Evolutionary conservation across 2,888 invertebrate genomes (phyloP), one percentile per base, ranked within the genome.

Genomic region (Dendrolimus pini): DNA sequence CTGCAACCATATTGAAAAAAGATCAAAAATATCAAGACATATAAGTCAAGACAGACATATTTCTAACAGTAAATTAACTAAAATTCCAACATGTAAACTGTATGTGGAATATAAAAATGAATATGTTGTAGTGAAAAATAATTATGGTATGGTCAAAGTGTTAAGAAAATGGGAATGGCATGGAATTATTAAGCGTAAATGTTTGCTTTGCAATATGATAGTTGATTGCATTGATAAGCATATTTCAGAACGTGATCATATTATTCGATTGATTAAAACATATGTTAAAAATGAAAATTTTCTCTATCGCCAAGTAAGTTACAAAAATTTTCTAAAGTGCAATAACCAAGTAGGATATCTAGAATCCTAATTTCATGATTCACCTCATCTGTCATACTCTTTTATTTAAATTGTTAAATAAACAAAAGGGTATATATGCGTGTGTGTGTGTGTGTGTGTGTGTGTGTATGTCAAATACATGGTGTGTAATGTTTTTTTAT

Each of bases 121-220:
- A 30, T 30, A 30, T 30, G 30, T 30, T 30, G 30, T 30, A 0
- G 30, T 30, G 30, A 30, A 30, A 30, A 30, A 30, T 30, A 30
- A 30, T 30, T 30, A 30, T 47, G 12, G 9, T 47, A 47, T 9
- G 47, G 8, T 12, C 12, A 9, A 47, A 6, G 12, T 47, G 0
- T 47, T 85, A 7, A 68, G 63, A 8, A 67, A 63, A 9, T 56
- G 65, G 0, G 70, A 79, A 60, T 85, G 85, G 85, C 73, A 85
- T 62, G 72, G 79, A 9, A 68, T 85, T 9, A 42, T 72, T 41
- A 62, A 63, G 0, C 47, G 1, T 47, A 66, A 64, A 41, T 86
- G 86, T 63, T 54, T 72, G 1, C 12, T 85, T 7, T 86, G 85
- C 57, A 58, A 72, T 55, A 56, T 58, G 2, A 47, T 12, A 53